Evolutionary conservation across 2,797 vertebrate species (phyloP).

Genomic region (Gymnothorax reevesii): DNA sequence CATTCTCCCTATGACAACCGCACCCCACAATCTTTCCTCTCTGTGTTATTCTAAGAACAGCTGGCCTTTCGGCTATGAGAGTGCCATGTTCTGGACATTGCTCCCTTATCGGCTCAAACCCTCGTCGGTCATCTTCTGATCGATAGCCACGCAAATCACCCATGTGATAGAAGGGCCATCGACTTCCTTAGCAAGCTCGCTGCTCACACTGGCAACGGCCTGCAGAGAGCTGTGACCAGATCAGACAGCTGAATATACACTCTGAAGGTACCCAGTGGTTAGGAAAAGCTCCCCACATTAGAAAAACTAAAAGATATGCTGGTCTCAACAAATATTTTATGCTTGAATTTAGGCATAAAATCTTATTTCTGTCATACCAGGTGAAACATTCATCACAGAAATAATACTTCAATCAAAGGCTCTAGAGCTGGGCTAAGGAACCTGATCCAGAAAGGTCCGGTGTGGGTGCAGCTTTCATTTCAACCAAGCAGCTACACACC

Average conservation of each 20-base stretch:
- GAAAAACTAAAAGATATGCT: too few species aligned
- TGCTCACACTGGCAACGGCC: neutral
- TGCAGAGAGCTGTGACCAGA: neutral
- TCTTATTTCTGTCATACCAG: too few species aligned
- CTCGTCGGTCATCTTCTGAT: conserved; percentile 29
- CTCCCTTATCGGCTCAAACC: neutral
- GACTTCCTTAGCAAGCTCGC: neutral
- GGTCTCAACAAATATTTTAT: too few species aligned
- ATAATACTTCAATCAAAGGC: too few species aligned
- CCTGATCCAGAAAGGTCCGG: too few species aligned
- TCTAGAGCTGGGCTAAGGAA: too few species aligned
- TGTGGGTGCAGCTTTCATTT: too few species aligned
- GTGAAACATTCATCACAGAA: too few species aligned
- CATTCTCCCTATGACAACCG: conserved; percentile 2
- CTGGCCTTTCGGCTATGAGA: conserved; percentile 28
- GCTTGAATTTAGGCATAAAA: too few species aligned
- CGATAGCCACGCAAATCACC: neutral
- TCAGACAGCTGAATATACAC: neutral
- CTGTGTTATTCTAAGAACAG: conserved; percentile 21
- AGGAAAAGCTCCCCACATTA: neutral
- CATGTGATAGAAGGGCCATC: neutral
- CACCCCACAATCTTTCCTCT: conserved; percentile 36
- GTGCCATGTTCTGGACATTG: conserved; percentile 10
- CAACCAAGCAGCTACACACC: too few species aligned
- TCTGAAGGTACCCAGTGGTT: neutral